Percentiles rank a stretch among this genome's conserved stretches.
Evolutionary conservation across 2,888 invertebrate genomes (phyloP).

Genomic region (Crioceris asparagi): DNA sequence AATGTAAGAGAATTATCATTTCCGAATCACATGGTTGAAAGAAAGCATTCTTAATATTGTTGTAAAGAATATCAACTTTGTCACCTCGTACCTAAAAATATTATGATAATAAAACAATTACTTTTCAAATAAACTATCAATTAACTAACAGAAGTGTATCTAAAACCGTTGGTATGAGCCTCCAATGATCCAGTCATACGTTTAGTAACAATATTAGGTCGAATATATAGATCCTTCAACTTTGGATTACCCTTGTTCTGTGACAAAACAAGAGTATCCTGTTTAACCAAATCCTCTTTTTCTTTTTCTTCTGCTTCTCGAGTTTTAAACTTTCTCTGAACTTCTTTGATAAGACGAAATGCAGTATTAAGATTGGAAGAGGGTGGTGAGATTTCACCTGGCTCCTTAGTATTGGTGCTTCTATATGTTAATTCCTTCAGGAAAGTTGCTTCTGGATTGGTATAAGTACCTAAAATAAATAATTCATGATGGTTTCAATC

Average conservation of each 20-base stretch:
- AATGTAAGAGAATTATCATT: constrained; percentile 97
- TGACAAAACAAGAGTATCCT: constrained; percentile 88
- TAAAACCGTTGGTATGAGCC: constrained; percentile 89
- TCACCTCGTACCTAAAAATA: constrained; percentile 62
- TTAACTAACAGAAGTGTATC: constrained; percentile 93
- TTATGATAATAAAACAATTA: no score
- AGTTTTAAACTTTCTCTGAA: constrained; percentile 94
- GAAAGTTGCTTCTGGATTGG: constrained; percentile 93
- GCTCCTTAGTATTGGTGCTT: constrained; percentile 94
- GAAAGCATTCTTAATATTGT: constrained; percentile 98
- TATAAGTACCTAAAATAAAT: constrained; percentile 51
- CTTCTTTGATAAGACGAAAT: constrained; percentile 94
- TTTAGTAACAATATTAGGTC: constrained; percentile 97
- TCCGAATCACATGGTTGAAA: constrained; percentile 99
- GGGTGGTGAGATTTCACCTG: constrained; percentile 87
- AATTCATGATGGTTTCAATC: background rate
- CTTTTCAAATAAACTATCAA: no score
- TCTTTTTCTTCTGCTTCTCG: constrained; percentile 97
- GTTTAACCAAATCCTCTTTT: constrained; percentile 97
- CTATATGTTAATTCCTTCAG: constrained; percentile 98
- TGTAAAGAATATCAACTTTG: constrained; percentile 97
- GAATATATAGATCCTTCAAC: constrained; percentile 87
- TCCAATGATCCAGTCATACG: constrained; percentile 90
- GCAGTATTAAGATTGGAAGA: constrained; percentile 94
- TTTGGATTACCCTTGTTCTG: constrained; percentile 97